Base-by-base conservation (phyloP, 2,113 vertebrate species). In the Columbina picui region DNA sequence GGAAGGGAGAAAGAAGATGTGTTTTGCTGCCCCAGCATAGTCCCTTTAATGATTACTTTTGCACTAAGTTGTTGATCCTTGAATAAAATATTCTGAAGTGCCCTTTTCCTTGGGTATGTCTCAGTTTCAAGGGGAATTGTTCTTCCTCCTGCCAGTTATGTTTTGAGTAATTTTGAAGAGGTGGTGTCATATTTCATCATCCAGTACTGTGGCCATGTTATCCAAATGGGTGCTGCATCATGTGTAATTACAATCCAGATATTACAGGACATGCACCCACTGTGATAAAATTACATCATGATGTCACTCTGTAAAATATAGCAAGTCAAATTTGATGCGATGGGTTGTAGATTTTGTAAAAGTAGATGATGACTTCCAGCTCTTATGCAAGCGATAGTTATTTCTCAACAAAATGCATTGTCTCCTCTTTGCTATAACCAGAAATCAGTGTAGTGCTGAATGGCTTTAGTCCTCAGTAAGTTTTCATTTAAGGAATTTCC, bases 401-500 rank as follows among this genome's bases (percentile, higher is more conserved):
- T 45, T 80, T 60, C 10, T 82, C 13, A 43, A 14, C 16, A 52
- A 69, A 91, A 60, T 12, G 10, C 17, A 1, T 56, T 18, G 15
- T 78, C 22, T 50, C 5, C 7, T 88, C 5, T 18, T 67, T 43
- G 47, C 43, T 86, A 16, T 32, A 74, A 9, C 8, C 57, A 61
- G 73, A 68, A 65, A 81, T 64, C 3, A 23, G 36, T 87, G 64
- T 18, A 60, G 13, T 45, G 30, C 76, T 90, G 73, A 93, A 90
- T 93, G 39, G 69, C 43, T 84, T 89, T 65, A 78, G 73, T 84
- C 30, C 89, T 86, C 52, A 63, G 71, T 64, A 75, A 36, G 39
- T 16, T 84, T 94, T 95, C 29, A 38, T 87, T 92, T 95, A 70
- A 82, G 90, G 88, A 93, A 34, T 94, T 88, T 84, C 86, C 69